These are phyloP conservation scores for Ephestia elutella DNA, from an alignment of 1,140 invertebrate species.

Conservation along the genomic window DNA sequence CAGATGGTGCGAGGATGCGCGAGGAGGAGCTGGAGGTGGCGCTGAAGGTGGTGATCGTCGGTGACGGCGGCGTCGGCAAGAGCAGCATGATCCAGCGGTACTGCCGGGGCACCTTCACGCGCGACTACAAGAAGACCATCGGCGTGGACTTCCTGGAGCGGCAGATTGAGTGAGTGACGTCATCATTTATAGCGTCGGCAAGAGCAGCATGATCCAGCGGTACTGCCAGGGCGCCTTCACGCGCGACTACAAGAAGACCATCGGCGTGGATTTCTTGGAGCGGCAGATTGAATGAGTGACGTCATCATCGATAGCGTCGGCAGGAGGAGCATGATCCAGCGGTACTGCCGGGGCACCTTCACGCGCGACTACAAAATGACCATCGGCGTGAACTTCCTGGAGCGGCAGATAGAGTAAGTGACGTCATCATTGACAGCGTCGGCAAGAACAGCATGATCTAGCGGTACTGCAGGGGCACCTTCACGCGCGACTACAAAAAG, in stretches of 20 bases:
- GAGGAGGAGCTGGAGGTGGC: slow-evolving; percentile 95
- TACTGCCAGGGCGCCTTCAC: slow-evolving; percentile 98
- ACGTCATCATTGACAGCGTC: not conserved
- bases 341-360: slow-evolving; percentile 37
- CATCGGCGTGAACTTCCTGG: slow-evolving; percentile 97
- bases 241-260: slow-evolving; percentile 97
- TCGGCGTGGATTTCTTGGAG: slow-evolving; percentile 97
- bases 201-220: slow-evolving; percentile 97
- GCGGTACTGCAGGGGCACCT: slow-evolving; percentile 96
- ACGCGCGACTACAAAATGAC: slow-evolving; percentile 99
- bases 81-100: slow-evolving; percentile 98
- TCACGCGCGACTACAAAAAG: slow-evolving; percentile 98
- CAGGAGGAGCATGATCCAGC: not conserved
- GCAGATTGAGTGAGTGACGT: slow-evolving; percentile 87
- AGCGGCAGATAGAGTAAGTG: slow-evolving; percentile 92
- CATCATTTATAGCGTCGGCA: slow-evolving; percentile 80
- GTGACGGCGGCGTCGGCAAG: slow-evolving; percentile 97
- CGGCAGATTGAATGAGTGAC: slow-evolving; percentile 90
- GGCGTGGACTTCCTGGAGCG: slow-evolving; percentile 97
- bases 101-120: slow-evolving; percentile 97
- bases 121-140: slow-evolving; percentile 98
- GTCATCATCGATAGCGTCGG: no score
- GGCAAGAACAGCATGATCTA: slow-evolving; percentile 99
- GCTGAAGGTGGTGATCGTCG: slow-evolving; percentile 97
- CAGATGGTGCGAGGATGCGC: slow-evolving; percentile 78